Percentiles rank a stretch among this genome's conserved stretches.
These are phyloP conservation scores for Canis aureus DNA, from an alignment of 2,113 vertebrate species.

Conservation along the genomic window DNA sequence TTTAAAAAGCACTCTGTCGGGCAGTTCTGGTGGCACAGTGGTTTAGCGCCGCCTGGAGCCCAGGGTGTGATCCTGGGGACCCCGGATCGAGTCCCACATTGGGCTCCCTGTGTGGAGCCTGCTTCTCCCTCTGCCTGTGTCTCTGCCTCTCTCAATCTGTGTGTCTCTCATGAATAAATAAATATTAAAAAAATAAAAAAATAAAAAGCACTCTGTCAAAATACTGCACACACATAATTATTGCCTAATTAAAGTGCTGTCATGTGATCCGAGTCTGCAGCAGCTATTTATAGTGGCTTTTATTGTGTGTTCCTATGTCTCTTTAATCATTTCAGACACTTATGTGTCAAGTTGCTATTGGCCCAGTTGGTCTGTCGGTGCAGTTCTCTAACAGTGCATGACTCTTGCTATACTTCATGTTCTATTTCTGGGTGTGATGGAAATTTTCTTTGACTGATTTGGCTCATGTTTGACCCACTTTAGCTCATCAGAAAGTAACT, in stretches of 20 bases:
- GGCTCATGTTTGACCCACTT: not conserved
- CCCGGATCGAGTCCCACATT: too few relatives aligned
- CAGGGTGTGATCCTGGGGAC: too few relatives aligned
- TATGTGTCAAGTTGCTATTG: slow-evolving; percentile 3
- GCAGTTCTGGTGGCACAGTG: too few relatives aligned
- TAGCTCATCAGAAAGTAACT: slow-evolving; percentile 24
- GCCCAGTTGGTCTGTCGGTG: not conserved
- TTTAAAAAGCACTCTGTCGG: not conserved
- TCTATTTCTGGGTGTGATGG: slow-evolving; percentile 11
- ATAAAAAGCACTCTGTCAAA: not conserved
- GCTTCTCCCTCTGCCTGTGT: too few relatives aligned
- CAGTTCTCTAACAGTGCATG: not conserved
- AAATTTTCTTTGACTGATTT: slow-evolving; percentile 57
- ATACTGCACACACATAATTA: not conserved
- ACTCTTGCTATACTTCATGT: slow-evolving; percentile 20
- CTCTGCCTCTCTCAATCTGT: too few relatives aligned
- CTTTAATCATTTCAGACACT: not conserved
- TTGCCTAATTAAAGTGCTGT: slow-evolving; percentile 2
- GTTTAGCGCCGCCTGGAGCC: too few relatives aligned
- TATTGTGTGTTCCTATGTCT: not conserved
- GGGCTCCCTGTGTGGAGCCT: too few relatives aligned
- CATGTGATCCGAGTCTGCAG: not conserved
- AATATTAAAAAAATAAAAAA: too few relatives aligned
- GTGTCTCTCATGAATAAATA: too few relatives aligned
- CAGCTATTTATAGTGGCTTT: slow-evolving; percentile 31